phyloP scores from a whole-genome alignment of 1,140 invertebrate genomes.

The Neodiprion virginianus region DNA sequence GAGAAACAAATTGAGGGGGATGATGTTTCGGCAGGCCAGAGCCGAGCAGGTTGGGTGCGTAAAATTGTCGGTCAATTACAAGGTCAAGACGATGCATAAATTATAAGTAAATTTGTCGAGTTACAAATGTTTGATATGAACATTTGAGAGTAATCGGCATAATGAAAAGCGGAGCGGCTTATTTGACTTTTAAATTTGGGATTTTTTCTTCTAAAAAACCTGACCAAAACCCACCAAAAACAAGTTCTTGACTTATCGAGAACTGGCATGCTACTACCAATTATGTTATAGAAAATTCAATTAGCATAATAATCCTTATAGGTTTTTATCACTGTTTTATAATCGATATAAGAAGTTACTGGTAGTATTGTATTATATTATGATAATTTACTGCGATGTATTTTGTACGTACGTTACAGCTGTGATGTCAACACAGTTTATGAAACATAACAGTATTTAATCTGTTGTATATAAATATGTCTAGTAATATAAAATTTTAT shows the following conservation, averaged over 20 bases:
- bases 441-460: neutral
- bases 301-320: neutral
- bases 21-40: slow-evolving; percentile 56
- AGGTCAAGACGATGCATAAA: slow-evolving; percentile 47
- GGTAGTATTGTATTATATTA: neutral
- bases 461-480: slow-evolving; percentile 5
- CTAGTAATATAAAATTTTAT: neutral
- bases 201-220: neutral
- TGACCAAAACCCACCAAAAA: slow-evolving; percentile 2
- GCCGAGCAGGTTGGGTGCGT: slow-evolving; percentile 58
- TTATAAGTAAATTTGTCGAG: neutral
- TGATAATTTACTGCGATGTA: neutral
- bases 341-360: neutral
- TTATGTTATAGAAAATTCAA: neutral
- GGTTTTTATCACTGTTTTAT: slow-evolving; percentile 1
- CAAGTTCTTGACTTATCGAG: neutral
- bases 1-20: slow-evolving; percentile 25
- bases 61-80: slow-evolving; percentile 59
- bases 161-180: neutral
- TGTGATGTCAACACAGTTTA: too few relatives aligned
- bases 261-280: neutral
- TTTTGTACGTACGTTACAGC: too few relatives aligned
- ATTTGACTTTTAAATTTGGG: neutral
- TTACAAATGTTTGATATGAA: too few relatives aligned
- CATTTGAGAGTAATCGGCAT: too few relatives aligned